Conservation (phyloP, 30 jellyfish, hydroid and myxozoan species). For the Euphysa ruthae region DNA sequence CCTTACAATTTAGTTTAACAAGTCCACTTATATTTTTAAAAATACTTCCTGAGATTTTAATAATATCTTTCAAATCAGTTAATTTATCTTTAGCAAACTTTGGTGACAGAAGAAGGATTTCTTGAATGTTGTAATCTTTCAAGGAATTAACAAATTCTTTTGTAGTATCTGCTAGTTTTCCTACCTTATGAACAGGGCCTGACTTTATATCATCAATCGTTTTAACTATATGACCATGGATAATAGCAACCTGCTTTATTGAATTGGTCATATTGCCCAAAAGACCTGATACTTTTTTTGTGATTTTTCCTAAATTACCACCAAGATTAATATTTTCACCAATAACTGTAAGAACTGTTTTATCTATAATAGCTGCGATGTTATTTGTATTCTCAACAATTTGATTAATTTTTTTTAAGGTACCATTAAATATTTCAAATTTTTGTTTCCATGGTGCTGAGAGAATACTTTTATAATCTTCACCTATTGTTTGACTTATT, state of each 20-base stretch:
- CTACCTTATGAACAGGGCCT: conserved; percentile 83
- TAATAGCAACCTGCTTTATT: conserved; percentile 34
- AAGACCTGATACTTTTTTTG: conserved; percentile 53
- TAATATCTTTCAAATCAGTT: conserved; percentile 59
- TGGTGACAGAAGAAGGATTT: conserved; percentile 70
- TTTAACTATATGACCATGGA: conserved; percentile 34
- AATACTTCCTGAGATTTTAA: conserved; percentile 58
- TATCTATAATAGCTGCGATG: conserved; percentile 34
- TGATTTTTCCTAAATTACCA: conserved; percentile 45
- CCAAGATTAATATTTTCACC: conserved; percentile 39
- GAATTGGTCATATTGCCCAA: conserved; percentile 59
- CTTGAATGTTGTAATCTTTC: conserved; percentile 56
- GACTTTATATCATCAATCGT: conserved; percentile 46
- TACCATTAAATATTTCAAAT: conserved; percentile 31
- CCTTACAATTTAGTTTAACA: conserved; percentile 41
- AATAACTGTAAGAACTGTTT: conserved; percentile 20
- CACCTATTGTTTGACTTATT: conserved; percentile 19
- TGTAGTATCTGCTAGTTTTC: conserved; percentile 66
- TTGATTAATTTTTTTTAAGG: conserved; percentile 6
- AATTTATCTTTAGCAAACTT: conserved; percentile 65
- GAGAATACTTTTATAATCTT: conserved; percentile 40
- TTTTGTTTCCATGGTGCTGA: conserved; percentile 59
- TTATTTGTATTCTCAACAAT: conserved; percentile 6
- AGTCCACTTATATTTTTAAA: conserved; percentile 33
- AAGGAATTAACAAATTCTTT: conserved; percentile 52